Evolutionary conservation across 1,140 invertebrate genomes (phyloP), one percentile per base, ranked within the genome.

Genomic region (Atta colombica): DNA sequence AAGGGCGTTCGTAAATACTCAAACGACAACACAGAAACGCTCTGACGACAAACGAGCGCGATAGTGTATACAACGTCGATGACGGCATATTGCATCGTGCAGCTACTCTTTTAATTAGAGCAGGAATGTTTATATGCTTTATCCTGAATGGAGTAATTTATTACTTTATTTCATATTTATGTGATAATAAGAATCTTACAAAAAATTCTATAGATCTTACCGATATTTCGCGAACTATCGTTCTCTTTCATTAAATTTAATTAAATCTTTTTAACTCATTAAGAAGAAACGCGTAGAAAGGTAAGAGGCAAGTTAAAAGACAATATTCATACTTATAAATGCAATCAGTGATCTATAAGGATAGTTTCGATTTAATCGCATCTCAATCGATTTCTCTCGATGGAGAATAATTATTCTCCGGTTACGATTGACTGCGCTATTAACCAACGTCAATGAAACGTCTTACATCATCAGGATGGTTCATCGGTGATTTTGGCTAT

Each of bases 1-100:
- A 84, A 84, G 71, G 69, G 69, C 25, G 69, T 75, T 75, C 28
- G 69, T 61, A 74, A 84, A 84, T 74, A 74, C 55, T 49, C 55
- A 49, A 84, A 84, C 80, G 68, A 74, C 53, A 82, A 60, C 53
- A 60, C 39, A 61, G 39, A 55, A 49, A 74, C 53, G 21, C 49
- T 61, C 53, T 60, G 68, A 61, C 55, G 80, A 82, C 66, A 72
- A 72, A 74, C 69, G 39, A 82, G 55, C 68, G 39, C 68, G 80
- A 49, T 16, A 61, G 35, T 18, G 8, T 28, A 28, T 39, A 45
- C 49, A 31, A 39, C 55, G 69, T 55, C 68, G n/a, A 81, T 81
- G 53, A 65, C 78, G 25, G 16, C 12, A 21, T 28, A 69, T 55
- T 39, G 28, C 65, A 31, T 25, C 49, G 21, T 14, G 53, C 25